Percentiles rank a stretch among this genome's conserved stretches.
Conservation (phyloP, 2,797 vertebrate genomes). For the Sebastes matsubarae region DNA sequence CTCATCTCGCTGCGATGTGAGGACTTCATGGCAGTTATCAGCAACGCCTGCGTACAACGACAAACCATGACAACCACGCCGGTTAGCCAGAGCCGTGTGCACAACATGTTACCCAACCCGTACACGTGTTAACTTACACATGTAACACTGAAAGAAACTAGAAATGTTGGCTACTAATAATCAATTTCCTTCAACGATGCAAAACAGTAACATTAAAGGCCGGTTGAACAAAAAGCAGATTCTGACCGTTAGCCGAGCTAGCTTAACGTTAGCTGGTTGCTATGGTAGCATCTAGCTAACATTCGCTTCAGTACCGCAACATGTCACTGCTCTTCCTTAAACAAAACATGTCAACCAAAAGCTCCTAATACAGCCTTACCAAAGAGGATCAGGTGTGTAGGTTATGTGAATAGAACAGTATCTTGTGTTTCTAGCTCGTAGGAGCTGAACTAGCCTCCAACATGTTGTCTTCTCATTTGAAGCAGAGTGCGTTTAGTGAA, state of each 20-base stretch:
- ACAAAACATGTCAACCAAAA: fast-evolving
- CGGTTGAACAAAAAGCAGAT: background rate
- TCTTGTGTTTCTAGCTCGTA: fast-evolving
- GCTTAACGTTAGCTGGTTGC: background rate
- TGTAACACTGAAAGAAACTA: fast-evolving
- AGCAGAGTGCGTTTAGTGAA: fast-evolving
- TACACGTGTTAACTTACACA: no score
- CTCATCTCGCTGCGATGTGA: background rate
- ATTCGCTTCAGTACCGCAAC: background rate
- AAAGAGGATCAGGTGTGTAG: fast-evolving
- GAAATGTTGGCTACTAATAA: fast-evolving
- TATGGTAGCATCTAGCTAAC: background rate
- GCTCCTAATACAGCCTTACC: fast-evolving
- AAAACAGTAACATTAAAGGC: no score
- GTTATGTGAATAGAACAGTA: background rate
- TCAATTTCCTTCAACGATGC: background rate
- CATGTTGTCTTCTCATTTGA: background rate
- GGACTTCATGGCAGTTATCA: fast-evolving
- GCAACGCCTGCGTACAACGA: background rate
- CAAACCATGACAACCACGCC: fast-evolving
- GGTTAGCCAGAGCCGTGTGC: background rate
- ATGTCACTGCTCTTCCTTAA: background rate
- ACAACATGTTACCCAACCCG: background rate
- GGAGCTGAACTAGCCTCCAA: fast-evolving
- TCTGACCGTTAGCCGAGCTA: background rate